Evolutionary conservation across 2,888 invertebrate genomes (phyloP).

Genomic region (Notodonta ziczac): DNA sequence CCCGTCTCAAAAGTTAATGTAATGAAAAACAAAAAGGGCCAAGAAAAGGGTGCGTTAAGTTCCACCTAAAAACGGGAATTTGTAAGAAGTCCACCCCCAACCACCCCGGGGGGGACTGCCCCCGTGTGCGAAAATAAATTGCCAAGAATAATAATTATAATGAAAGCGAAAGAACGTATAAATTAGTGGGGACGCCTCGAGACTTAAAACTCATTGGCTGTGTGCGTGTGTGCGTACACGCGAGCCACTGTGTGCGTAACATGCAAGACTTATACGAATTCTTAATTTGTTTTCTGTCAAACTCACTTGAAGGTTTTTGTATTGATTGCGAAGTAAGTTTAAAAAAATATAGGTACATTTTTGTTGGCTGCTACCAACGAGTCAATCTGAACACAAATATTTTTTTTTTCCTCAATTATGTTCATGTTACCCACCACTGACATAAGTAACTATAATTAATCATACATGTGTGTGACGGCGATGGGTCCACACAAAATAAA

Average conservation of each 20-base stretch:
- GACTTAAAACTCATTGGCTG: conserved; percentile 60
- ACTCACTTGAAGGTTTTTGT: conserved; percentile 9
- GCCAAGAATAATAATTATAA: conserved; percentile 85
- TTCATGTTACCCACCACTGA: too few species aligned
- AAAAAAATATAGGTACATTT: background rate
- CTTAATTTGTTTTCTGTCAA: conserved; percentile 36
- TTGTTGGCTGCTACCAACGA: too few species aligned
- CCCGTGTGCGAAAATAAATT: conserved; percentile 85
- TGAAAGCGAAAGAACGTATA: conserved; percentile 85
- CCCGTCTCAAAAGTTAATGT: conserved; percentile 83
- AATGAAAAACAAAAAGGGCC: conserved; percentile 85
- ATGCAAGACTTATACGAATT: conserved; percentile 39
- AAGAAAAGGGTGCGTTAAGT: conserved; percentile 85
- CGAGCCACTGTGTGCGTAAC: conserved; percentile 32
- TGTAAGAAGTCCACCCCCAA: conserved; percentile 78
- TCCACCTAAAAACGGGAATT: conserved; percentile 84
- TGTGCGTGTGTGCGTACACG: conserved; percentile 54
- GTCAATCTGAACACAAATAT: too few species aligned
- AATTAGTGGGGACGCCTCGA: conserved; percentile 83
- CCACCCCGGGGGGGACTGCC: conserved; percentile 63
- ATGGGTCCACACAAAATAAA: too few species aligned
- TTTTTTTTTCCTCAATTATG: too few species aligned
- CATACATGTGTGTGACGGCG: too few species aligned
- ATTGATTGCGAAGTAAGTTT: background rate
- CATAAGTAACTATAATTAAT: too few species aligned